Evolutionary conservation across 2,113 vertebrate species (phyloP), one percentile per base, ranked within the genome.

Genomic region (Penelope pileata): DNA sequence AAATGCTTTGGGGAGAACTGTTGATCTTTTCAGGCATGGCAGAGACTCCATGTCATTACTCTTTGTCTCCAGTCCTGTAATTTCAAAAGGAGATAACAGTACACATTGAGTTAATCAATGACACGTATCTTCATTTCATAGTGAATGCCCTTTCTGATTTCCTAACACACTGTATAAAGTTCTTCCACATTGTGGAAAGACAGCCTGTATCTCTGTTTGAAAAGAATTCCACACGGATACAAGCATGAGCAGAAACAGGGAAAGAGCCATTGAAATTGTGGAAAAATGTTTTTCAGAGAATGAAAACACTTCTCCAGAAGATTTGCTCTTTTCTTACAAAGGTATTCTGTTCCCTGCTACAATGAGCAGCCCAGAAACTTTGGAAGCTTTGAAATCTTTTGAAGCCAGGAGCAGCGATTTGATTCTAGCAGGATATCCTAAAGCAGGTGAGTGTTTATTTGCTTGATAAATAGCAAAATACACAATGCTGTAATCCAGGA

Each of bases 391-490:
- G 16, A 81, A 96, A 45, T 75, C 60, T 11, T 94, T 97, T 62
- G 92, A 96, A 93, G n/a, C 82, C 19, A 75, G 94, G 40, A 91
- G 22, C 0, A 22, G 91, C 0, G 67, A 96, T 74, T 6, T 98
- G 77, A 56, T 98, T 96, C 87, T 98, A 72, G 96, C 93, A 75
- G 97, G 97, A 9, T 98, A 98, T 72, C 98, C 98, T 54, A 98
- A 98, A 96, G 97, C 97, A 83, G 98, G 97, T 98, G 90, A 98
- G 97, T 91, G 24, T 54, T n/a, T 40, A 2, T 40, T 86, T 72
- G 34, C 30, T 77, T 82, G 11, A 4, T 63, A 42, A 67, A 15
- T 11, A 47, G 23, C 50, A 18, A 87, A 34, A 43, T 82, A 24
- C 6, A 34, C 11, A 43, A 3, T 38, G 22, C 11, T 68, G 10